Evolutionary conservation across 2,113 vertebrate genomes (phyloP).

Genomic region (Herpetotheres cachinnans): DNA sequence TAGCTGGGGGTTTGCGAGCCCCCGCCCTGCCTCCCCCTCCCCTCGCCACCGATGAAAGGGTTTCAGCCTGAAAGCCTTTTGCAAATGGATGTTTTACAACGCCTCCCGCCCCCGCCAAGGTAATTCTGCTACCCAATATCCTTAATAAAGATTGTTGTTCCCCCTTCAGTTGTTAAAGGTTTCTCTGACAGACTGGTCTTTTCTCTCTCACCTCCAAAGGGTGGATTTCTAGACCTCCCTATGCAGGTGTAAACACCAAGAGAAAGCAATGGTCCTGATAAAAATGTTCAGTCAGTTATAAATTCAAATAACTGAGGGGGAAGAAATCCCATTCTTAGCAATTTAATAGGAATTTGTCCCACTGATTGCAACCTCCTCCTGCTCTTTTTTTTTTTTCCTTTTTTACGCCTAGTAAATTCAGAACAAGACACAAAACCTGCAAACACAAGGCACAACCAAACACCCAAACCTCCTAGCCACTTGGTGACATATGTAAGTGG

Average conservation of each 20-base stretch:
- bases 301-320: background rate
- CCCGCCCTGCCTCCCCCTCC: background rate
- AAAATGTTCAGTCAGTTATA: background rate
- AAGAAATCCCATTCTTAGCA: background rate
- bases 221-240: background rate
- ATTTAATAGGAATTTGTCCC: background rate
- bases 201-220: background rate
- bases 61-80: conserved; percentile 46
- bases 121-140: conserved; percentile 35
- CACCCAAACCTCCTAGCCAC: background rate
- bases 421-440: background rate
- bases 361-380: background rate
- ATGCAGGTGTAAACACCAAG: background rate
- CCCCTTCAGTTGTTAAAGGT: background rate
- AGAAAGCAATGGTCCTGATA: background rate
- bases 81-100: conserved; percentile 55
- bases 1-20: background rate
- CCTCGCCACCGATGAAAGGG: background rate
- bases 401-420: background rate
- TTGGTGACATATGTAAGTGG: background rate
- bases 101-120: conserved; percentile 26
- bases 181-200: background rate
- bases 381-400: background rate
- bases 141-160: conserved; percentile 37
- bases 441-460: background rate